Base-by-base conservation (phyloP, 1,140 invertebrate species). In the Manduca sexta region DNA sequence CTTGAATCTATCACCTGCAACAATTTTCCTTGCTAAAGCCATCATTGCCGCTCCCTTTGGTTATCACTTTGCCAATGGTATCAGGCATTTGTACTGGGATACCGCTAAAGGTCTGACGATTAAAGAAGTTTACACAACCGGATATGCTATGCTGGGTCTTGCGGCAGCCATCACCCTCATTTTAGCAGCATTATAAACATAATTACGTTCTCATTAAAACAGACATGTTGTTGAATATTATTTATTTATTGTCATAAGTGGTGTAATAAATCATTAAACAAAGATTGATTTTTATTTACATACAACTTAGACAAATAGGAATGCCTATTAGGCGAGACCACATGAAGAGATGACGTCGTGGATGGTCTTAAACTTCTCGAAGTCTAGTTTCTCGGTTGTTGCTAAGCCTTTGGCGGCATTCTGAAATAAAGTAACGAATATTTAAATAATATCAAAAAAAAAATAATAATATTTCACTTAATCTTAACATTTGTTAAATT, bases 21-120 rank as follows among this genome's bases (percentile, higher is more conserved):
- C 87, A 2, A 54, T 90, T 33, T 86, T 88, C 42, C 52, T 87
- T 2, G 69, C 82, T 2, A 91, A 91, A 57, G 84, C 84, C 41
- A 52, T 88, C 11, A 59, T 93, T 26, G 91, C 90, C 41, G 87
- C 91, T 53, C 92, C 92, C 18, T 84, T 89, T 2, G 88, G 89
- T 5, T 93, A 89, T 57, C 92, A 94, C 56, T 88, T 88, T 42
- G 88, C 86, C 34, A 93, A 93, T 67, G 92, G 92, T 51, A 84
- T 93, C n/a, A 88, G 92, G 46, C 92, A 93, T 81, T 86, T 94
- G 71, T 62, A 88, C 21, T 93, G 92, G 92, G 92, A 93, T 61
- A 86, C 89, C 0, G 92, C 92, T 6, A 88, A 88, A 57, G 92
- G 90, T 52, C 86, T 93, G 12, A 88, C 90, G 21, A 90, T 93